phyloP scores from a whole-genome alignment of 2,797 vertebrate species.

The Rhincodon typus region DNA sequence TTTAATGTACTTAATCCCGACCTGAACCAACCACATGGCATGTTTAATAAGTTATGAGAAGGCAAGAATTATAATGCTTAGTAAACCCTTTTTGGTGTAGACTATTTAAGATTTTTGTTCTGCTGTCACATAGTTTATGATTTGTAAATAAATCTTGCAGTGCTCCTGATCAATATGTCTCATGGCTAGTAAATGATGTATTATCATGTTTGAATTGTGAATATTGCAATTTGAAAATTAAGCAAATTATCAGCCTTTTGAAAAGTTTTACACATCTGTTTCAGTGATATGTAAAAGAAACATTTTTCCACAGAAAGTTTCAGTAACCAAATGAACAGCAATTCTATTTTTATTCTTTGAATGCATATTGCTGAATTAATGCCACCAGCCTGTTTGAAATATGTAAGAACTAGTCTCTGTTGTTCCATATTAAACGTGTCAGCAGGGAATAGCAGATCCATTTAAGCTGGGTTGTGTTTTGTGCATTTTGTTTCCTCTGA shows the following conservation, averaged over 20 bases:
- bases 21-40: not conserved
- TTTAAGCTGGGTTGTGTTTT: constrained; percentile 33
- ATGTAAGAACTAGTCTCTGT: constrained; percentile 1
- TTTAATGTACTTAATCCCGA: not conserved
- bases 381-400: not conserved
- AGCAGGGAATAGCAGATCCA: constrained; percentile 29
- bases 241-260: not conserved
- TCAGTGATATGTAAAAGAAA: not conserved
- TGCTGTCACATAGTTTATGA: not conserved
- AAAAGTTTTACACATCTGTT: not conserved
- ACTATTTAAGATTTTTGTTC: not conserved
- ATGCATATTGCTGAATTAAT: not conserved
- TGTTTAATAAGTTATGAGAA: not conserved
- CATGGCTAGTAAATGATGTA: not conserved
- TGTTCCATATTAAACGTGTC: constrained; percentile 30
- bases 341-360: not conserved
- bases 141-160: not conserved
- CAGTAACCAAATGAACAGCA: not conserved
- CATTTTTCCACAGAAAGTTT: not conserved
- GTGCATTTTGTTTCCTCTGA: constrained; percentile 34
- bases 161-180: not conserved
- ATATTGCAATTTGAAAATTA: constrained; percentile 11
- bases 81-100: not conserved
- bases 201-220: not conserved
- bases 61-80: not conserved